phyloP scores from a whole-genome alignment of 2,888 invertebrate species.

The Athalia cordata region DNA sequence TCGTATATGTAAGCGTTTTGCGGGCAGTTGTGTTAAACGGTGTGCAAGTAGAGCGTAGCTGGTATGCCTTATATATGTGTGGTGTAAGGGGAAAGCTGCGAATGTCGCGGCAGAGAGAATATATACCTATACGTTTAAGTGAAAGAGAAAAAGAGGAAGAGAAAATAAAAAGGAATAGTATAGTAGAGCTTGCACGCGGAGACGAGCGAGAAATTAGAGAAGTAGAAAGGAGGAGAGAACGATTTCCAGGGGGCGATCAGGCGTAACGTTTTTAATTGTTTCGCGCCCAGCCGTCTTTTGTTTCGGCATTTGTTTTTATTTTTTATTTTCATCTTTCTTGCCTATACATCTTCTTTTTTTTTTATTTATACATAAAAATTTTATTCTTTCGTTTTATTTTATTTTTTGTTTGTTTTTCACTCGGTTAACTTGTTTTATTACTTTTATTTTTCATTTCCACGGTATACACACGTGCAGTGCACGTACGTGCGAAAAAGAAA shows the following conservation, averaged over 20 bases:
- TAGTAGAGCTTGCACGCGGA: conserved; percentile 16
- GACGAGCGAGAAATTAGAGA: conserved; percentile 29
- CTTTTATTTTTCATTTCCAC: conserved; percentile 9
- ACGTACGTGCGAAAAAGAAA: too few relatives aligned
- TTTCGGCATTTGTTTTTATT: conserved; percentile 67
- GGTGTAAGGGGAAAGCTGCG: too few relatives aligned
- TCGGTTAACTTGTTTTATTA: conserved; percentile 17
- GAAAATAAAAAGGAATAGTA: conserved; percentile 32
- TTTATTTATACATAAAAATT: background rate
- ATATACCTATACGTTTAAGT: background rate
- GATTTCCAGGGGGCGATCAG: conserved; percentile 64
- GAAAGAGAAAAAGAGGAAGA: conserved; percentile 39
- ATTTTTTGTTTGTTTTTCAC: conserved; percentile 24
- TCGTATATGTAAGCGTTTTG: too few relatives aligned
- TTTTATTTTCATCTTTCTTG: conserved; percentile 14
- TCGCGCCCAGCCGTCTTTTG: conserved; percentile 70
- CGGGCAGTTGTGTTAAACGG: too few relatives aligned
- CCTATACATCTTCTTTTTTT: conserved; percentile 5
- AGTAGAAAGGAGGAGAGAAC: conserved; percentile 27
- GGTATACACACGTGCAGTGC: background rate
- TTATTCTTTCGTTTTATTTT: background rate
- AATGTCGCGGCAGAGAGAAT: conserved; percentile 41
- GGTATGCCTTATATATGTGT: too few relatives aligned
- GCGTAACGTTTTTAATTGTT: conserved; percentile 73
- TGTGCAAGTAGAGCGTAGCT: too few relatives aligned